Conservation (phyloP, 92 coral and sea anemone genomes). For the Muricea muricata region DNA sequence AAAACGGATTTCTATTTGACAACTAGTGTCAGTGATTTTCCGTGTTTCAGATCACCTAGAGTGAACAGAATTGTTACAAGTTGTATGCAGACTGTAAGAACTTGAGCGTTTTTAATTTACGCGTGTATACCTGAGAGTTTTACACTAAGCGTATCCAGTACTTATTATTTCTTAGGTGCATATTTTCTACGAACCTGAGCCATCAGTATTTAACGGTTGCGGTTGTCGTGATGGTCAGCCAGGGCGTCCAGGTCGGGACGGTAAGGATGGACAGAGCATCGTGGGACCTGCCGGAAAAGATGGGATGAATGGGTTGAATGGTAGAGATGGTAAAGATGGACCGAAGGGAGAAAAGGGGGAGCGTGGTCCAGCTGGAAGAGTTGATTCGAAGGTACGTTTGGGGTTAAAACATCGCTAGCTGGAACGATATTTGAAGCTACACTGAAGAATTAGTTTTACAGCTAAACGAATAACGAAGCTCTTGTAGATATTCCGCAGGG, state of each 20-base stretch:
- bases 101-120: too few relatives aligned
- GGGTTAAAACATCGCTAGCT: neutral
- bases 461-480: too few relatives aligned
- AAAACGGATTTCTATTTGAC: too few relatives aligned
- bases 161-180: neutral
- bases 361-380: neutral
- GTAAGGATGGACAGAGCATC: conserved; percentile 18
- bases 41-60: too few relatives aligned
- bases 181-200: conserved; percentile 28
- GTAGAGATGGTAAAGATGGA: conserved; percentile 12
- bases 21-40: too few relatives aligned
- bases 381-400: conserved; percentile 7
- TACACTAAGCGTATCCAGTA: too few relatives aligned
- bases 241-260: conserved; percentile 8
- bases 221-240: conserved; percentile 24
- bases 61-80: too few relatives aligned
- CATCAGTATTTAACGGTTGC: conserved; percentile 4
- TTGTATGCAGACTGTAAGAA: too few relatives aligned
- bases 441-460: too few relatives aligned
- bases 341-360: neutral
- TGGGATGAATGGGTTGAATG: neutral
- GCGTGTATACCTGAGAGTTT: neutral
- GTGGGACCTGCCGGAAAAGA: conserved; percentile 13
- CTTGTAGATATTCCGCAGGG: too few relatives aligned
- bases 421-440: too few relatives aligned